phyloP scores from a whole-genome alignment of 2,113 vertebrate genomes.

The Noctilio leporinus region DNA sequence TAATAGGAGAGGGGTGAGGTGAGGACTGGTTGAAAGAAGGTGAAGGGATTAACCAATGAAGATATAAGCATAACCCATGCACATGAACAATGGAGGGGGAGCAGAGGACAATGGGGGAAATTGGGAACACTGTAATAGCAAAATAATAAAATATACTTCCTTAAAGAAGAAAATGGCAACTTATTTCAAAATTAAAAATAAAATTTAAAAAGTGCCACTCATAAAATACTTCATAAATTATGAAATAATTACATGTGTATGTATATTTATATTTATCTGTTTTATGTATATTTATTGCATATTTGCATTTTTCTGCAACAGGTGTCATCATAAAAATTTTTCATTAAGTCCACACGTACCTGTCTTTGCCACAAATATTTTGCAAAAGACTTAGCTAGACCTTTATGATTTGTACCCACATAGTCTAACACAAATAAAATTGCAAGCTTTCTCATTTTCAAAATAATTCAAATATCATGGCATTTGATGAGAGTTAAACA shows the following conservation, averaged over 20 bases:
- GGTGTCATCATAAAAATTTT: not conserved
- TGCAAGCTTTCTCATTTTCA: not conserved
- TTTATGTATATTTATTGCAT: not conserved
- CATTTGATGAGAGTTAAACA: not conserved
- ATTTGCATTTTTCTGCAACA: not conserved
- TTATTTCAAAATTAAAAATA: too few species aligned
- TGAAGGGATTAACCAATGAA: too few species aligned
- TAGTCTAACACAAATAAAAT: not conserved
- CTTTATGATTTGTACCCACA: not conserved
- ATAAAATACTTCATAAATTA: not conserved
- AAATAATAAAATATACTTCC: too few species aligned
- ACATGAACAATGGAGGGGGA: too few species aligned
- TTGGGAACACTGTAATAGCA: too few species aligned
- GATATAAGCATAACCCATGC: too few species aligned
- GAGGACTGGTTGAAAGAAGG: too few species aligned
- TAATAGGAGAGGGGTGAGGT: too few species aligned
- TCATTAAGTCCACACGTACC: not conserved
- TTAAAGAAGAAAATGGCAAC: too few species aligned
- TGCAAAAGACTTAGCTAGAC: not conserved
- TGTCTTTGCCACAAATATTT: not conserved
- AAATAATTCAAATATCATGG: not conserved
- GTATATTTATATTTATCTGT: too few species aligned
- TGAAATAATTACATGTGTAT: not conserved
- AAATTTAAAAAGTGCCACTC: too few species aligned
- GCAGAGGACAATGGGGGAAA: too few species aligned